Conservation (phyloP, 2,888 invertebrate species). For the Coelinius sp. region DNA sequence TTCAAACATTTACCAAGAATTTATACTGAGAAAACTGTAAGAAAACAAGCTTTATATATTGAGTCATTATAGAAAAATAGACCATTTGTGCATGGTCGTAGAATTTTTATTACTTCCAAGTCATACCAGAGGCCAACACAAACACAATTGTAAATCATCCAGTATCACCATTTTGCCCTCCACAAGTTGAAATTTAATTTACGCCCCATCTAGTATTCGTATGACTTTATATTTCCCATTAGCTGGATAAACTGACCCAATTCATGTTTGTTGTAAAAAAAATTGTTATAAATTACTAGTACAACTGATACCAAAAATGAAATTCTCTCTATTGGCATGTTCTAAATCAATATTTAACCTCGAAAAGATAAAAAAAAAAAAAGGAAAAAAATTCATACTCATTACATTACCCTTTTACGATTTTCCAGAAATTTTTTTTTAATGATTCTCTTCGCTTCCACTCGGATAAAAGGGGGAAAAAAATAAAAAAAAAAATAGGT, state of each 20-base stretch:
- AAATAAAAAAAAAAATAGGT: too few relatives aligned
- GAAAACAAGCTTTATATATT: slow-evolving; percentile 18
- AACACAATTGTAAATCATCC: slow-evolving; percentile 62
- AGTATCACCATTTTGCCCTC: slow-evolving; percentile 52
- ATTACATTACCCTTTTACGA: slow-evolving; percentile 7
- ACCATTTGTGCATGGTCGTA: background rate
- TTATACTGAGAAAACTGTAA: background rate
- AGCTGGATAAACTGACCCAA: slow-evolving; percentile 67
- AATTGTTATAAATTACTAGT: background rate
- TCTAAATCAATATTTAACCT: background rate
- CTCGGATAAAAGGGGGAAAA: slow-evolving; percentile 2
- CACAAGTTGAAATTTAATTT: slow-evolving; percentile 62
- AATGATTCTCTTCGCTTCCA: background rate
- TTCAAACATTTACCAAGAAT: background rate
- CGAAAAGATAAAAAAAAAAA: background rate
- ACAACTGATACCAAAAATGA: slow-evolving; percentile 1
- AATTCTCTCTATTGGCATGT: background rate
- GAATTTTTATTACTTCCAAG: slow-evolving; percentile 59
- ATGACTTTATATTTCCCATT: slow-evolving; percentile 67
- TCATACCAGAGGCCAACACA: slow-evolving; percentile 56
- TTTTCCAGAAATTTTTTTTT: slow-evolving; percentile 9
- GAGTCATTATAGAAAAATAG: slow-evolving; percentile 31
- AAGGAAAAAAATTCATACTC: background rate
- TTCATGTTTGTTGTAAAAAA: slow-evolving; percentile 46
- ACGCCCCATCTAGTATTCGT: slow-evolving; percentile 59